Evolutionary conservation across 2,888 invertebrate genomes (phyloP).

Genomic region (Xestia ashworthii): DNA sequence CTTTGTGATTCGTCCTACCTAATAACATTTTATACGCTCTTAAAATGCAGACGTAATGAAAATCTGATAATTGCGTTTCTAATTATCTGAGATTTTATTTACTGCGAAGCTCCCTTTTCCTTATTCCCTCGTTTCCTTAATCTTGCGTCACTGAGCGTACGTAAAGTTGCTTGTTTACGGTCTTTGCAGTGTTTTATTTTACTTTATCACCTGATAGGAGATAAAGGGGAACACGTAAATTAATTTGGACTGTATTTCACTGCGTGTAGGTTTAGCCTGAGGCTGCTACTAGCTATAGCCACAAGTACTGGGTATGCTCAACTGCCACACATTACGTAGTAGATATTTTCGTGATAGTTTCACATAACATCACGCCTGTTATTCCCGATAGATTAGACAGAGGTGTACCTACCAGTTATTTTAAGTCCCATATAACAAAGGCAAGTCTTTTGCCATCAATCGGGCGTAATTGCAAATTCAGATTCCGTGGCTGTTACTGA

Average conservation of each 20-base stretch:
- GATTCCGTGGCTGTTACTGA: too few relatives aligned
- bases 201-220: constrained; percentile 18
- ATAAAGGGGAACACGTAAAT: constrained; percentile 5
- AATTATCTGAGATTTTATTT: constrained; percentile 45
- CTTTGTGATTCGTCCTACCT: constrained; percentile 2
- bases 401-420: too few relatives aligned
- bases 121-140: constrained; percentile 20
- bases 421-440: too few relatives aligned
- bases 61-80: constrained; percentile 47
- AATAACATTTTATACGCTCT: constrained; percentile 21
- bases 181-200: constrained; percentile 26
- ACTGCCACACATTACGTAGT: background rate
- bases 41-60: constrained; percentile 42
- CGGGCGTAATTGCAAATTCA: too few relatives aligned
- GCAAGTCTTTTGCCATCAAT: too few relatives aligned
- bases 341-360: too few relatives aligned
- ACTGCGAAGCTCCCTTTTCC: constrained; percentile 15
- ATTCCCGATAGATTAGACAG: too few relatives aligned
- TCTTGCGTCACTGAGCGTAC: constrained; percentile 21
- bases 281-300: background rate
- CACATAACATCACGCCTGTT: too few relatives aligned
- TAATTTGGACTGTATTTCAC: constrained; percentile 18
- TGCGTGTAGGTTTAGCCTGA: background rate
- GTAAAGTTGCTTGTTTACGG: constrained; percentile 35
- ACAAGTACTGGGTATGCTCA: background rate